phyloP scores from a whole-genome alignment of 2,797 vertebrate genomes.

The Toxotes lorentzi region DNA sequence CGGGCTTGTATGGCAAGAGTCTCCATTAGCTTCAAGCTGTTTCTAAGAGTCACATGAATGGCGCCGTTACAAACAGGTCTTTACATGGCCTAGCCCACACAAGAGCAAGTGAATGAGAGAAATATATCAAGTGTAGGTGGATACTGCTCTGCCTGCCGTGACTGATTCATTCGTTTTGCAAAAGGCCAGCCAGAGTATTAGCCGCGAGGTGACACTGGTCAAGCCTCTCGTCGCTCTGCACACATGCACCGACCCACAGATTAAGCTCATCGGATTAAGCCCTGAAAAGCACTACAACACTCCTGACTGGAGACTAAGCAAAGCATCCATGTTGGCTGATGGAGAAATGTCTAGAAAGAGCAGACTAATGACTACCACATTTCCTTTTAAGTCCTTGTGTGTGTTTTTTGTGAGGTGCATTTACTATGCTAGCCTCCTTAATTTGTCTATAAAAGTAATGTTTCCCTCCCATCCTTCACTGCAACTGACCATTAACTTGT shows the following conservation, averaged over 20 bases:
- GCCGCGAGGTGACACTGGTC: constrained; percentile 55
- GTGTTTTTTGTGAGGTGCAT: constrained; percentile 45
- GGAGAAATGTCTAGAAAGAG: constrained; percentile 55
- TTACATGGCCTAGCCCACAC: constrained; percentile 53
- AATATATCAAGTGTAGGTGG: constrained; percentile 51
- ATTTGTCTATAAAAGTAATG: constrained; percentile 62
- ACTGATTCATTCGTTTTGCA: constrained; percentile 51
- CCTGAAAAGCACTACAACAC: constrained; percentile 54
- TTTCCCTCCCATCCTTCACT: constrained; percentile 47
- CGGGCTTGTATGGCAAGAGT: constrained; percentile 12
- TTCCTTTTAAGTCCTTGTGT: constrained; percentile 54
- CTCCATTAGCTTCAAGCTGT: constrained; percentile 31
- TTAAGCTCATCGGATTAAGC: constrained; percentile 76
- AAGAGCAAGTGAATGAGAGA: constrained; percentile 50
- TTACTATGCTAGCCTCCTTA: constrained; percentile 47
- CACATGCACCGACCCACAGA: constrained; percentile 57
- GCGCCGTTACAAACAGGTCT: constrained; percentile 48
- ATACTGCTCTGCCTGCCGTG: constrained; percentile 21
- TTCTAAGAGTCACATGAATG: constrained; percentile 43
- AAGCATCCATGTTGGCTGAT: constrained; percentile 40
- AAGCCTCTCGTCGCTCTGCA: constrained; percentile 25
- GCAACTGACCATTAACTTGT: constrained; percentile 61
- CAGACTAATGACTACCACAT: constrained; percentile 54
- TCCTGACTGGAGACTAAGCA: constrained; percentile 46
- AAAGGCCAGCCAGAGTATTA: constrained; percentile 29